Conservation (phyloP, 2,797 vertebrate genomes). For the Rhynchonycteris naso region DNA sequence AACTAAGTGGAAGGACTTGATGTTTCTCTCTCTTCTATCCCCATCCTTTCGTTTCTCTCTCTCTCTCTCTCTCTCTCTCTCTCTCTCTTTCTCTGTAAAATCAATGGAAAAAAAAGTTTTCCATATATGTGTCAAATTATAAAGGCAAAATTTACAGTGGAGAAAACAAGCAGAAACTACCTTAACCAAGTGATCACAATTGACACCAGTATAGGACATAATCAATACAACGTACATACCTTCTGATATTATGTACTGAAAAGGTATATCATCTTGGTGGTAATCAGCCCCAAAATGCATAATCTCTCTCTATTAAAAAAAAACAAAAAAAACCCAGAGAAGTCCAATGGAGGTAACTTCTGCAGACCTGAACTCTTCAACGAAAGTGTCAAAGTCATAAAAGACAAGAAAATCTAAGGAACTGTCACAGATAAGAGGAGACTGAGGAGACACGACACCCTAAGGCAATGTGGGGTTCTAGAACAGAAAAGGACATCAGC, state of each 20-base stretch:
- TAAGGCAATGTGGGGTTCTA: neutral
- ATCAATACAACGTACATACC: too few relatives aligned
- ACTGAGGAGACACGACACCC: neutral
- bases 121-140: neutral
- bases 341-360: neutral
- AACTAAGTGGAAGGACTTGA: too few relatives aligned
- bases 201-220: neutral
- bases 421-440: neutral
- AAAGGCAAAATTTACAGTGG: neutral
- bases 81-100: too few relatives aligned
- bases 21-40: too few relatives aligned
- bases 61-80: too few relatives aligned
- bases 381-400: neutral
- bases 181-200: neutral
- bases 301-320: neutral
- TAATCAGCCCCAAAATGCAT: neutral
- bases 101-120: too few relatives aligned
- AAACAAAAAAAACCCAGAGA: neutral
- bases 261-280: neutral
- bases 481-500: neutral
- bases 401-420: neutral
- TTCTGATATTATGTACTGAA: neutral
- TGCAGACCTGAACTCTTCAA: neutral
- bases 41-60: too few relatives aligned
- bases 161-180: constrained; percentile 6